Base-by-base conservation (phyloP, 2,888 invertebrate genomes). In the Drosophila gaucha region DNA sequence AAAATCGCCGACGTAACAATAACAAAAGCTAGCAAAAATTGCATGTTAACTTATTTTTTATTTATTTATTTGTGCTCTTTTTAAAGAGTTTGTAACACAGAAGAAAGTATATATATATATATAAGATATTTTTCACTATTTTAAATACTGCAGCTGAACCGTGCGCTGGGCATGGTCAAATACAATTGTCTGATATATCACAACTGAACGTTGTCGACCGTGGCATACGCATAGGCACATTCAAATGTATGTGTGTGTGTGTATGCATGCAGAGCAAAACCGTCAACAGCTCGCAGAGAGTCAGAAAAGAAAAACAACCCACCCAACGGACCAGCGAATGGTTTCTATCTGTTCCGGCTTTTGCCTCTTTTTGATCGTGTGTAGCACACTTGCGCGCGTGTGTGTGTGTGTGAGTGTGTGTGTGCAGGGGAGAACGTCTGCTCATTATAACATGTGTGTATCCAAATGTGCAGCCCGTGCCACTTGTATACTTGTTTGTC, bases 81-180 rank as follows among this genome's bases (percentile, higher is more conserved):
- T 39, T 47, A 36, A 28, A 57, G 47, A 58, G 52, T 6, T n/a
- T n/a, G 35, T 51, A 46, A 66, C 55, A 47, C 50, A 52, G 49
- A 55, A n/a, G n/a, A n/a, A n/a, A n/a, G n/a, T 12, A n/a, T 39
- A 22, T 39, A n/a, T 22, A 39, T 24, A 44, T 28, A 18, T 44
- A 1, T 43, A 4, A 28, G 28, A 28, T 28, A 26, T 28, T 56
- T 59, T 86, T 77, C 65, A 63, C 74, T 70, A 63, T 35, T 64
- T 62, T 43, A 63, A 60, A 39, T 36, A 55, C 46, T 57, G 43
- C 31, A 52, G 55, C 60, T 38, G 55, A 56, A 62, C 51, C 65
- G 75, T 54, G 24, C 57, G 55, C 79, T 69, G 36, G 16, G 82
- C 76, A 77, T 77, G 82, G 82, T 82, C 82, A 60, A 65, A 54